A percentile compares a stretch with the other conserved stretches of the same genome.
These are phyloP conservation scores for Noctua janthina DNA, from an alignment of 2,888 invertebrate species.

Conservation along the genomic window DNA sequence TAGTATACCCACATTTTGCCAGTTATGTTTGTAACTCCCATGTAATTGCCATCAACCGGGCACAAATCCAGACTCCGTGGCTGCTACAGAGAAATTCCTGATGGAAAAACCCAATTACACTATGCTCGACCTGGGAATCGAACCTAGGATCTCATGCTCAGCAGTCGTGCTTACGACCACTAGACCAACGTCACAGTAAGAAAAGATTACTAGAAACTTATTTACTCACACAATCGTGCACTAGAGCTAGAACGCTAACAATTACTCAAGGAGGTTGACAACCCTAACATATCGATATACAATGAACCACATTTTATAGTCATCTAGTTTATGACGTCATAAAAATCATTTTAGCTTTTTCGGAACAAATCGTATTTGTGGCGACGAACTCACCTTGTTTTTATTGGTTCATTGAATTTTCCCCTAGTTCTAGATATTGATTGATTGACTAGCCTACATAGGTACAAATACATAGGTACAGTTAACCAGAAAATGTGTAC, in stretches of 20 bases:
- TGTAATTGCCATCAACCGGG: no score
- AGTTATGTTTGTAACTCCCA: no score
- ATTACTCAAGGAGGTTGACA: constrained; percentile 1
- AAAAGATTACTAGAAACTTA: not conserved
- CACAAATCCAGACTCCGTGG: no score
- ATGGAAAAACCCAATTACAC: no score
- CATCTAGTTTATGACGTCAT: constrained; percentile 68
- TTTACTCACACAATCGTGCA: not conserved
- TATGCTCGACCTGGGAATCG: no score
- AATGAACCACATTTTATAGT: constrained; percentile 66
- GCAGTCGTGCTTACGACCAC: no score
- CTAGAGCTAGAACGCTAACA: not conserved
- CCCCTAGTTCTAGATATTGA: constrained; percentile 37
- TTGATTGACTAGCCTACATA: not conserved
- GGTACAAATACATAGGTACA: not conserved
- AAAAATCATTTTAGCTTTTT: constrained; percentile 68
- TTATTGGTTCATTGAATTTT: constrained; percentile 47
- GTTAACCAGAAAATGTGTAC: not conserved
- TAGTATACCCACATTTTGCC: no score
- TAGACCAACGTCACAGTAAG: not conserved
- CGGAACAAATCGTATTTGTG: constrained; percentile 59
- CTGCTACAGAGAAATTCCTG: no score
- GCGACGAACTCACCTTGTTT: constrained; percentile 53
- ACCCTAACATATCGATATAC: constrained; percentile 52
- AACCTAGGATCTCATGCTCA: no score